Evolutionary conservation across 1,140 invertebrate species (phyloP), one percentile per base, ranked within the genome.

Genomic region (Leptoteleia sp.): DNA sequence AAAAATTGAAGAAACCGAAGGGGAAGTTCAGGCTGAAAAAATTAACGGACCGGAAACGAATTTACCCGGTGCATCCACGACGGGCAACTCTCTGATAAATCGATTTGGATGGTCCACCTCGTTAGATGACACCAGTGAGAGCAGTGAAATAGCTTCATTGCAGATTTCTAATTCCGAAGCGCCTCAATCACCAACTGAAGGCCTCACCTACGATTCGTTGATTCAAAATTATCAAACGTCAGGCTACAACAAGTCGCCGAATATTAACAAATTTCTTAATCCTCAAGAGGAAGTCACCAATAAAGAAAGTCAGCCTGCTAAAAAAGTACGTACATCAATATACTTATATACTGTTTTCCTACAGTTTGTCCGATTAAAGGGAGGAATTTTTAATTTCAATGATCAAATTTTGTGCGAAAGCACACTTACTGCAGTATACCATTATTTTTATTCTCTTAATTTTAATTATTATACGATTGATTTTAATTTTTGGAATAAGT

Each of bases 91-190:
- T 27, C 81, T 95, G 8, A 88, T 90, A 84, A 90, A 91, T 22
- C 91, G 91, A 84, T 88, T 89, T 6, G 92, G 94, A 1, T 95
- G 94, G 94, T 94, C 93, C 0, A 91, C 91, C 0, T 88, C 88
- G 0, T 91, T 91, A 77, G 92, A 93, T 67, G 91, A 91, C 72
- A 90, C 54, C 11, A 38, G 84, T 79, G 89, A 91, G 76, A 55
- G 40, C 8, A 84, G 90, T 16, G 90, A 82, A 3, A 71, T 82
- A 54, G 13, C 17, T 0, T 77, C 83, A 27, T 85, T 85, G 3
- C 70, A 82, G 27, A 72, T 55, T 12, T 85, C 86, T 0, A 70
- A 9, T n/a, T 22, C 13, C 8, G 80, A 88, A 12, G 45, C 52
- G 4, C 64, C 76, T 16, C 71, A 78, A 9, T 86, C 86, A 1